Base-by-base conservation (phyloP, 1,140 invertebrate genomes). In the Drosophila sp. region DNA sequence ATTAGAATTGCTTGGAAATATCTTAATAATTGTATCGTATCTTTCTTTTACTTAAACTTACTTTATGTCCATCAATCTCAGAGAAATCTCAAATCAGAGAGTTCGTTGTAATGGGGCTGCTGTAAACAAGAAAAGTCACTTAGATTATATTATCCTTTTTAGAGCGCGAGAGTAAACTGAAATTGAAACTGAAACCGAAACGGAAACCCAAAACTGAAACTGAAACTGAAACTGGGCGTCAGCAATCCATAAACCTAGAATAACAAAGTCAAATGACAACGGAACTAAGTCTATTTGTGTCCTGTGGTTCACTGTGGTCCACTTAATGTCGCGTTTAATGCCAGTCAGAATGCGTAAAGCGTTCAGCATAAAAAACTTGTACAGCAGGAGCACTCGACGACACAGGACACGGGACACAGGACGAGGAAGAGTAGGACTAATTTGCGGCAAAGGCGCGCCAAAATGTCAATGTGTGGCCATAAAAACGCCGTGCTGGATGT, bases 381-480 rank as follows among this genome's bases (percentile, higher is more conserved):
- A 58, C 27, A 64, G 46, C 14, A 45, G 50, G 58, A 56, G 29
- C 59, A 81, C 61, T 71, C 67, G 41, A 46, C 7, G 50, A 36
- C 11, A 38, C 50, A 48, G 43, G 54, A 57, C 54, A n/a, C n/a
- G n/a, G n/a, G 50, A 34, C 11, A 38, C 50, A 48, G 29, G 9
- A 32, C 18, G 14, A 8, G 43, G 16, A 45, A 16, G 43, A 32
- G 9, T 25, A 21, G 32, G 63, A 71, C 83, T 87, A 87, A 87
- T 87, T 89, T 83, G 76, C 45, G 63, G 70, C 83, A 74, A 80
- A 89, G 64, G 43, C 56, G 65, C 58, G 65, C 50, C 72, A 70
- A 76, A 76, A 80, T 89, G 84, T 89, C 83, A 73, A 82, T 79
- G 76, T 63, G 69, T 70, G 59, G 64, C 45, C 63, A 83, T 89